These are phyloP conservation scores for Atta cephalotes DNA, from an alignment of 1,140 invertebrate species.

Conservation along the genomic window DNA sequence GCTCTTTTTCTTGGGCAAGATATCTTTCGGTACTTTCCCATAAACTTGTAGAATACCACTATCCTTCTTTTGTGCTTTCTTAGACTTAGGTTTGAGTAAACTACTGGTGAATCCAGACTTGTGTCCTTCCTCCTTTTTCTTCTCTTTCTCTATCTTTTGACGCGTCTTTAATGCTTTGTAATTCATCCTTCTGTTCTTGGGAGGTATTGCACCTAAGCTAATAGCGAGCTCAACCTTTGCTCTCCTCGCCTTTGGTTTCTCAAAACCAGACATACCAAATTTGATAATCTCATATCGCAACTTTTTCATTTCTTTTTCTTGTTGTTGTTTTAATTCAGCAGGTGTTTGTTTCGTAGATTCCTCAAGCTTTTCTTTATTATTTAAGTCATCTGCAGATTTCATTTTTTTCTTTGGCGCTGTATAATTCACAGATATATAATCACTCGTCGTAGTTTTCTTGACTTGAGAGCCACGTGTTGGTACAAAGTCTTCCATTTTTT, in stretches of 20 bases:
- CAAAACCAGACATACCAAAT: conserved; percentile 89
- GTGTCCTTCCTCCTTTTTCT: conserved; percentile 80
- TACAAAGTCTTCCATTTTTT: conserved; percentile 83
- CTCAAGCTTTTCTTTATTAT: neutral
- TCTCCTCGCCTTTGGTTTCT: conserved; percentile 86
- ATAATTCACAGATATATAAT: conserved; percentile 86
- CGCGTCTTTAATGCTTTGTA: conserved; percentile 87
- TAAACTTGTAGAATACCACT: conserved; percentile 81
- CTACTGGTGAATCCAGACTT: conserved; percentile 84
- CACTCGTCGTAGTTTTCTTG: conserved; percentile 82
- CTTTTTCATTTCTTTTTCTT: conserved; percentile 88
- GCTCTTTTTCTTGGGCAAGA: neutral
- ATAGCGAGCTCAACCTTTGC: conserved; percentile 88
- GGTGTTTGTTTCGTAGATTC: neutral
- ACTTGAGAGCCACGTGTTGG: conserved; percentile 87
- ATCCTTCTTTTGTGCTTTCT: conserved; percentile 63
- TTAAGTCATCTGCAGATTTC: conserved; percentile 52
- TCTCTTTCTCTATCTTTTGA: conserved; percentile 83
- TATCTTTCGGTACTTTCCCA: conserved; percentile 79
- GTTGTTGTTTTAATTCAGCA: conserved; percentile 69
- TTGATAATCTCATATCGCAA: conserved; percentile 89
- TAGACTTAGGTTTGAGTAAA: conserved; percentile 82
- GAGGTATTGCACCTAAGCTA: conserved; percentile 88
- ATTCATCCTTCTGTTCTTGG: conserved; percentile 87
- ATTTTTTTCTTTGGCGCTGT: conserved; percentile 86